Percentiles rank a stretch among this genome's conserved stretches.
Evolutionary conservation across 2,888 invertebrate species (phyloP).

Genomic region (Linnaemya tessellans): DNA sequence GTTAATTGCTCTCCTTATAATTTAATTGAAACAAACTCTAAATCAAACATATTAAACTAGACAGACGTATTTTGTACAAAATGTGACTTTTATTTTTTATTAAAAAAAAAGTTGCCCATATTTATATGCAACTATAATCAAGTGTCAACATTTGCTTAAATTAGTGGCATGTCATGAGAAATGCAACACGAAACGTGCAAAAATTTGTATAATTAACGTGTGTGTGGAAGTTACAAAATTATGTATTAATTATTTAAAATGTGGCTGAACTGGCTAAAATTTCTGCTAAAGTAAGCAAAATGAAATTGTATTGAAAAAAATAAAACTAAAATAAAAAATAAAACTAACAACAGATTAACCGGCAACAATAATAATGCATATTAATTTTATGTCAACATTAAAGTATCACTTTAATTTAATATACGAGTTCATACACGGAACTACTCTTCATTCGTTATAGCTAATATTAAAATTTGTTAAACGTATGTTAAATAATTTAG

Average conservation of each 20-base stretch:
- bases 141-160: slow-evolving; percentile 47
- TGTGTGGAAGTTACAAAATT: slow-evolving; percentile 41
- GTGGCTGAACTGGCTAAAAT: slow-evolving; percentile 29
- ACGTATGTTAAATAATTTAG: no score
- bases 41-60: background rate
- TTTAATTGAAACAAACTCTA: background rate
- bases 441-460: no score
- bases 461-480: no score
- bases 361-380: background rate
- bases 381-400: slow-evolving; percentile 4
- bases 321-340: background rate
- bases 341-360: background rate
- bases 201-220: slow-evolving; percentile 41
- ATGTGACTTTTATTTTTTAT: background rate
- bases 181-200: slow-evolving; percentile 9
- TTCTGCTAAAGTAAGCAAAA: slow-evolving; percentile 26
- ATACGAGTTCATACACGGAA: background rate
- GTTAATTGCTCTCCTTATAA: background rate
- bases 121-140: slow-evolving; percentile 9
- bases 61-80: slow-evolving; percentile 4
- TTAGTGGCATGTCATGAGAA: slow-evolving; percentile 44
- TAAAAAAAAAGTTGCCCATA: background rate
- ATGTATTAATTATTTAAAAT: slow-evolving; percentile 55
- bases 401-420: background rate
- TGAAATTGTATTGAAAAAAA: background rate